These are phyloP conservation scores for Drosophila algonquin DNA, from an alignment of 2,888 invertebrate genomes.

Conservation along the genomic window DNA sequence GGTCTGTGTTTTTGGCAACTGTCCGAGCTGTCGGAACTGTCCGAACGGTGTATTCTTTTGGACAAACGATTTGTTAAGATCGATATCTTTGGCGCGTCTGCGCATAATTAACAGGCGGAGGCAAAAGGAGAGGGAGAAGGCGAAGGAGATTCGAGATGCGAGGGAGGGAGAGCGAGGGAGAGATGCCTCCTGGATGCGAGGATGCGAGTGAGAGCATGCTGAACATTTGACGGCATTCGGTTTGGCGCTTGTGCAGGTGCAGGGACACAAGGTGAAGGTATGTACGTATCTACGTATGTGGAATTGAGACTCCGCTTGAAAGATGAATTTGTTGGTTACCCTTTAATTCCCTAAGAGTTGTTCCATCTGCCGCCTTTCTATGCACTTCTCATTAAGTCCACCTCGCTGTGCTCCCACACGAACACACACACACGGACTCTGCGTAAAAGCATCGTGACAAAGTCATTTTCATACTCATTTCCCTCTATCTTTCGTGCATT, in stretches of 20 bases:
- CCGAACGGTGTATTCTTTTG: conserved; percentile 51
- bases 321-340: not conserved
- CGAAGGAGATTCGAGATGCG: not conserved
- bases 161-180: conserved; percentile 7
- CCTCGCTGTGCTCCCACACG: too few relatives aligned
- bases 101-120: conserved; percentile 66
- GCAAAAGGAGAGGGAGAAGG: not conserved
- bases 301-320: not conserved
- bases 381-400: too few relatives aligned
- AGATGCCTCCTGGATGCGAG: conserved; percentile 21
- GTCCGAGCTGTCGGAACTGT: conserved; percentile 14
- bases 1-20: conserved; percentile 26
- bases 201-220: conserved; percentile 27
- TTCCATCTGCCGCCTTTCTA: conserved; percentile 16
- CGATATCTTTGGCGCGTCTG: conserved; percentile 76
- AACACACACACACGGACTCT: not conserved
- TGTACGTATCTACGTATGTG: not conserved
- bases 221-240: conserved; percentile 57
- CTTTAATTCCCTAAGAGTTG: not conserved
- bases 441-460: conserved; percentile 74
- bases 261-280: conserved; percentile 22
- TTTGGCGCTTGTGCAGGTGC: conserved; percentile 63
- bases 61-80: conserved; percentile 79
- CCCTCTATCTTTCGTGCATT: conserved; percentile 42
- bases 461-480: conserved; percentile 61